Conservation (phyloP, 2,888 invertebrate species). For the Diloba caeruleocephala region DNA sequence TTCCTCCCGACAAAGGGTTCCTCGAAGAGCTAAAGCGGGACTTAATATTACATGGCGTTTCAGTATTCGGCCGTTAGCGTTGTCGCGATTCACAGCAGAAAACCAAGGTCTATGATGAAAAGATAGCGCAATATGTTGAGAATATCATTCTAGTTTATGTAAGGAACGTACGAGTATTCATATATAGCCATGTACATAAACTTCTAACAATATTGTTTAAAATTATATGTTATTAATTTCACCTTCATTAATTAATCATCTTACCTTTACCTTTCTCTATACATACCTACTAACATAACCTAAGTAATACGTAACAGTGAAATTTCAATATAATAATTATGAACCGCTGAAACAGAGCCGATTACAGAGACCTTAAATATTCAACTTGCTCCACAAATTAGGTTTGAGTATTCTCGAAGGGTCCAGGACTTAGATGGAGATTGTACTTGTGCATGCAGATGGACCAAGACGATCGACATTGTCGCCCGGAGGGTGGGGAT, state of each 20-base stretch:
- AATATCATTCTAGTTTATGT: conserved; percentile 7
- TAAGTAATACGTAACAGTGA: conserved; percentile 15
- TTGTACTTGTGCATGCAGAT: conserved; percentile 50
- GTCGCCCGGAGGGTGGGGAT: conserved; percentile 66
- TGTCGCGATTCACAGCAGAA: no score
- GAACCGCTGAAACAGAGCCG: conserved; percentile 54
- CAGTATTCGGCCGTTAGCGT: no score
- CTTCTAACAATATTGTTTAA: conserved; percentile 39
- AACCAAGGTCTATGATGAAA: no score
- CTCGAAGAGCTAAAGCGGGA: no score
- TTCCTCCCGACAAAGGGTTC: no score
- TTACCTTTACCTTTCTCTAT: conserved; percentile 37
- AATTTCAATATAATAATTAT: conserved; percentile 51
- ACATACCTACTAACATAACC: conserved; percentile 5
- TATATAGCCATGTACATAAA: conserved; percentile 27
- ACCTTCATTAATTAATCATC: conserved; percentile 40
- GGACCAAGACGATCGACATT: conserved; percentile 60
- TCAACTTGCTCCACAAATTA: conserved; percentile 55
- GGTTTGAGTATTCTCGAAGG: conserved; percentile 54
- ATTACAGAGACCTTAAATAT: conserved; percentile 62
- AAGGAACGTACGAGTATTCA: conserved; percentile 18
- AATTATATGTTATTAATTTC: conserved; percentile 43
- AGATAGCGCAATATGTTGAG: no score
- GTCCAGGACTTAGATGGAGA: conserved; percentile 38
- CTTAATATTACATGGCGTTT: no score